Evolutionary conservation across 2,888 invertebrate genomes (phyloP).

Genomic region (Neria commutata): DNA sequence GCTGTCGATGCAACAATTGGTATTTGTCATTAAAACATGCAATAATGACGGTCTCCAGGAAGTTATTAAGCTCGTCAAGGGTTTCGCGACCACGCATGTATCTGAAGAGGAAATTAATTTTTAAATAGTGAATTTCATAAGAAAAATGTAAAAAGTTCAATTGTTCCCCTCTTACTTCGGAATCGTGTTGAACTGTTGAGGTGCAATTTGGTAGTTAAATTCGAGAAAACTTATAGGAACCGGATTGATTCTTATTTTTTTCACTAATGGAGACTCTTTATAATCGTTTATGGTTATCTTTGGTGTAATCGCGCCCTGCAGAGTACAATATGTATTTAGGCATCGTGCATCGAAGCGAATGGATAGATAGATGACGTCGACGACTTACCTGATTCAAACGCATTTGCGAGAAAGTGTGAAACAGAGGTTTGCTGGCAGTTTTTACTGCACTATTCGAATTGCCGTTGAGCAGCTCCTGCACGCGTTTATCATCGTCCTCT

Average conservation of each 20-base stretch:
- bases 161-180: slow-evolving; percentile 39
- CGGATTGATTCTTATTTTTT: slow-evolving; percentile 31
- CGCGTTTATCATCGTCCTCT: slow-evolving; percentile 11
- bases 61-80: slow-evolving; percentile 40
- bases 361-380: neutral
- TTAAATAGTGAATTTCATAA: no score
- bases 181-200: slow-evolving; percentile 39
- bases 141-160: neutral
- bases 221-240: slow-evolving; percentile 44
- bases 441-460: no score
- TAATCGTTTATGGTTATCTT: slow-evolving; percentile 43
- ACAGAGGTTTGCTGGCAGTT: slow-evolving; percentile 6
- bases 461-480: neutral
- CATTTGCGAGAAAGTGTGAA: slow-evolving; percentile 12
- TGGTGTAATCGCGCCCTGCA: slow-evolving; percentile 27
- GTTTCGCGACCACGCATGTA: slow-evolving; percentile 49
- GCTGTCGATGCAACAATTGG: slow-evolving; percentile 41
- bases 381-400: slow-evolving; percentile 12
- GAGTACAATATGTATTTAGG: no score
- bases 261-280: slow-evolving; percentile 41
- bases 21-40: slow-evolving; percentile 52
- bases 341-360: no score
- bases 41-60: slow-evolving; percentile 40
- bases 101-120: slow-evolving; percentile 34
- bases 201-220: slow-evolving; percentile 40